Conservation (phyloP, 2,797 vertebrate genomes). For the Myotis daubentonii region DNA sequence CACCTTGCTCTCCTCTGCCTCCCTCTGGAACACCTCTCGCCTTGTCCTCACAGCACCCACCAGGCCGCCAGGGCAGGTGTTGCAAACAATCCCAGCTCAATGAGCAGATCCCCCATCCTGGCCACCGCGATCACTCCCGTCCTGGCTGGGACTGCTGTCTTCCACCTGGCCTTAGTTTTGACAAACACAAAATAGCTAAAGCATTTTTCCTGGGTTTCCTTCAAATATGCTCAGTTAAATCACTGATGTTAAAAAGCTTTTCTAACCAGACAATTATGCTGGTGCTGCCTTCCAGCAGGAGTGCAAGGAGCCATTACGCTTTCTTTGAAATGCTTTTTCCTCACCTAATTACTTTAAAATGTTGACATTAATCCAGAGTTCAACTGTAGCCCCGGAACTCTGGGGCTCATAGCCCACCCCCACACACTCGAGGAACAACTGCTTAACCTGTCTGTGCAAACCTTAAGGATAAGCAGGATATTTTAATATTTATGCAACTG, state of each 20-base stretch:
- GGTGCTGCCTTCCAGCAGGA: slow-evolving; percentile 32
- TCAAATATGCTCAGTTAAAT: slow-evolving; percentile 59
- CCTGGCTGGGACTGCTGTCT: slow-evolving; percentile 7
- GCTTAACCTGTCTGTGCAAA: background rate
- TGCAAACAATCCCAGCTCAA: background rate
- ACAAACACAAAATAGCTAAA: slow-evolving; percentile 65
- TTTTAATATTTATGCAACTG: background rate
- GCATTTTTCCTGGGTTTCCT: slow-evolving; percentile 54
- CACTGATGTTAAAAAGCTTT: slow-evolving; percentile 62
- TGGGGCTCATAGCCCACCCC: background rate
- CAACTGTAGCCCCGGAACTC: background rate
- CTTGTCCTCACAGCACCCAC: background rate
- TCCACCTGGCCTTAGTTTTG: slow-evolving; percentile 54
- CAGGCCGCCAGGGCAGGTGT: background rate
- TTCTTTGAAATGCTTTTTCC: slow-evolving; percentile 64
- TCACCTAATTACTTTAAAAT: slow-evolving; percentile 65
- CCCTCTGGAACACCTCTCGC: background rate
- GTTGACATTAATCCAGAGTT: slow-evolving; percentile 64
- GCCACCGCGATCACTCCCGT: background rate
- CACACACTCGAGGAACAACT: background rate
- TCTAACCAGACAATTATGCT: slow-evolving; percentile 57
- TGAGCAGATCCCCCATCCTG: background rate
- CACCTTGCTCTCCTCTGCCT: background rate
- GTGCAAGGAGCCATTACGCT: slow-evolving; percentile 46
- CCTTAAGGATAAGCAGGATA: background rate